Evolutionary conservation across 2,888 invertebrate species (phyloP), one percentile per base, ranked within the genome.

Genomic region (Silvanus unidentatus): DNA sequence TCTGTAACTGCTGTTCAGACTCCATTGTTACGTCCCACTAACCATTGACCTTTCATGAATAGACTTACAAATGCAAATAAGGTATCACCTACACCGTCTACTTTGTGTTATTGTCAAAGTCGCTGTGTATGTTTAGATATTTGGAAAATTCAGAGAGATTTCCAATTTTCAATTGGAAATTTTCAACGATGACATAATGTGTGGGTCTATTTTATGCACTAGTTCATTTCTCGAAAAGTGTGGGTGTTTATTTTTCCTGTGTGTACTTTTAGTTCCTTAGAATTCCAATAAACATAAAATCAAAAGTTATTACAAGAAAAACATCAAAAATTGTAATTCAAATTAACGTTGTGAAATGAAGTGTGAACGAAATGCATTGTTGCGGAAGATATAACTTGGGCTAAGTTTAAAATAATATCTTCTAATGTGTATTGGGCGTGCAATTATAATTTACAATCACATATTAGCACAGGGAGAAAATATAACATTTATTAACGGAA

Each of bases 281-380:
- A 22, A 22, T 22, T 22, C 22, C 3, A 22, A 22, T 22, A 22
- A 22, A 22, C 22, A 8, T 22, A 22, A 22, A 22, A 8, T 22
- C 4, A 5, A 22, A 22, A 22, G 22, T 22, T 22, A n/a, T n/a
- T 22, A 22, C 22, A 22, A 45, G 53, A 54, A 59, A 62, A 60
- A 61, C 61, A 60, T 62, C 58, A 60, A 59, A 58, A 63, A 61
- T 64, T 57, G 49, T 59, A 62, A 64, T 63, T 62, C 59, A 62
- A 64, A 64, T 63, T 59, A 61, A 63, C 59, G 57, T 56, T 55
- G 58, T 48, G 50, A 58, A 61, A 62, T 60, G 60, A 62, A 60
- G 55, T n/a, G n/a, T 55, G 55, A 47, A 51, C 53, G 5, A 12
- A 37, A 16, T 53, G 54, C 50, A 53, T 52, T 50, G 55, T 57